phyloP scores from a whole-genome alignment of 2,113 vertebrate species.

The Formicarius rufipectus region DNA sequence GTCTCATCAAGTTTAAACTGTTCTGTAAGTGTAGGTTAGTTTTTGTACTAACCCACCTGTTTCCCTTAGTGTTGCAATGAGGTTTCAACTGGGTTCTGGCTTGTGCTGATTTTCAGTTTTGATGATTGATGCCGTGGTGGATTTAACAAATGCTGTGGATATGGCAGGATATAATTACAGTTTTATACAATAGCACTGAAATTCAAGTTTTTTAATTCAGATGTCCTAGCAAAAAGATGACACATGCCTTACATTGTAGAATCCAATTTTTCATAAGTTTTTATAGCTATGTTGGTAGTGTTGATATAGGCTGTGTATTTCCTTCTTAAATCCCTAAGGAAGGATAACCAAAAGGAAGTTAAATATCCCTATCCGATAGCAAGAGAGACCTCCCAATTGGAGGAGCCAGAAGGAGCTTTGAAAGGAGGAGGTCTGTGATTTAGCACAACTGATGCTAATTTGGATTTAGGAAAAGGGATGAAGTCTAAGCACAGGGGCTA shows the following conservation, averaged over 20 bases:
- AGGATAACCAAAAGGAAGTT: neutral
- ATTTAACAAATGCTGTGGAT: neutral
- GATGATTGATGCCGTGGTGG: rapidly evolving
- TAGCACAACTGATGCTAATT: conserved; percentile 21
- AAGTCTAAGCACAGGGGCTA: conserved; percentile 59
- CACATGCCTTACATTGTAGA: neutral
- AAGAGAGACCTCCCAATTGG: neutral
- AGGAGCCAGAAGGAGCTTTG: conserved; percentile 21
- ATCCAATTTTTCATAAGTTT: conserved; percentile 4
- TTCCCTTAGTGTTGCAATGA: neutral
- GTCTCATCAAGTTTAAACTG: neutral
- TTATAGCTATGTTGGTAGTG: neutral
- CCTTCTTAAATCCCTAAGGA: neutral
- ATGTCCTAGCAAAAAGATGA: conserved; percentile 13
- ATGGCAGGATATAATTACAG: neutral
- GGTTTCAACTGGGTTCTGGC: neutral
- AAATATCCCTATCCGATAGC: conserved; percentile 1
- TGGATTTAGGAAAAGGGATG: conserved; percentile 59
- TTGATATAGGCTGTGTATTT: neutral
- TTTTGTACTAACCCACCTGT: neutral
- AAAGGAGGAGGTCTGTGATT: conserved; percentile 35
- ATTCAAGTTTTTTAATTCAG: neutral
- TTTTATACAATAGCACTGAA: neutral
- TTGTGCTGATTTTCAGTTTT: neutral
- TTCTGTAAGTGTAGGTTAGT: neutral